Conservation (phyloP, 2,888 invertebrate genomes). For the Callosobruchus maculatus region DNA sequence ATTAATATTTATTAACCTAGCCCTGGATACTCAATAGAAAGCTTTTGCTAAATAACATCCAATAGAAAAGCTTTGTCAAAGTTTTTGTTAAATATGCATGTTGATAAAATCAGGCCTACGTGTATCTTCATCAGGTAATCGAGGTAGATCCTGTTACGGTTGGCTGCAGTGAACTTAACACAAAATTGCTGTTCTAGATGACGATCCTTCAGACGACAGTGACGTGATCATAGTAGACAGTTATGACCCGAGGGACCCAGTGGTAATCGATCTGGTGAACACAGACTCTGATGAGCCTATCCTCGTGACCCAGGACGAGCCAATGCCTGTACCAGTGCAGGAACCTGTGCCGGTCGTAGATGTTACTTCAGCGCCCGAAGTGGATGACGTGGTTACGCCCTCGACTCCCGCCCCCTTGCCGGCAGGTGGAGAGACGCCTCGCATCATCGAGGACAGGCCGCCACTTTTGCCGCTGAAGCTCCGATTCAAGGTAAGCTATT, state of each 20-base stretch:
- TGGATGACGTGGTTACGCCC: not conserved
- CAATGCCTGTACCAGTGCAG: conserved; percentile 6
- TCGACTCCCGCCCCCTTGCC: not conserved
- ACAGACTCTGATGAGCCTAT: conserved; percentile 40
- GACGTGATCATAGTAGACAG: conserved; percentile 42
- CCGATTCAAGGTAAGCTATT: conserved; percentile 22
- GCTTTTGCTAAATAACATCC: too few relatives aligned
- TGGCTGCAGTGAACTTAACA: too few relatives aligned
- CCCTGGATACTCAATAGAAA: too few relatives aligned
- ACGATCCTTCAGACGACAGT: conserved; percentile 40
- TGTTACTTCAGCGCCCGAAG: not conserved
- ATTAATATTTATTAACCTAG: too few relatives aligned
- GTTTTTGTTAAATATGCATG: too few relatives aligned
- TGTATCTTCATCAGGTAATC: too few relatives aligned
- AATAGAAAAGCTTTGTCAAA: too few relatives aligned
- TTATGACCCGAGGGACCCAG: conserved; percentile 27
- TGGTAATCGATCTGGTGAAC: conserved; percentile 24
- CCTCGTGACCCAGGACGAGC: conserved; percentile 30
- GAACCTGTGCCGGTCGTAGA: conserved; percentile 6
- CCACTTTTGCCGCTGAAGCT: conserved; percentile 34
- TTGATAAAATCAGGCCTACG: too few relatives aligned
- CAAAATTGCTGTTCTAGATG: conserved; percentile 7
- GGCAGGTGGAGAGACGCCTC: not conserved
- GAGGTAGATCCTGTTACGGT: too few relatives aligned
- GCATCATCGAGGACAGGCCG: conserved; percentile 12